Evolutionary conservation across 2,113 vertebrate species (phyloP), one percentile per base, ranked within the genome.

Genomic region (Bos javanicus): DNA sequence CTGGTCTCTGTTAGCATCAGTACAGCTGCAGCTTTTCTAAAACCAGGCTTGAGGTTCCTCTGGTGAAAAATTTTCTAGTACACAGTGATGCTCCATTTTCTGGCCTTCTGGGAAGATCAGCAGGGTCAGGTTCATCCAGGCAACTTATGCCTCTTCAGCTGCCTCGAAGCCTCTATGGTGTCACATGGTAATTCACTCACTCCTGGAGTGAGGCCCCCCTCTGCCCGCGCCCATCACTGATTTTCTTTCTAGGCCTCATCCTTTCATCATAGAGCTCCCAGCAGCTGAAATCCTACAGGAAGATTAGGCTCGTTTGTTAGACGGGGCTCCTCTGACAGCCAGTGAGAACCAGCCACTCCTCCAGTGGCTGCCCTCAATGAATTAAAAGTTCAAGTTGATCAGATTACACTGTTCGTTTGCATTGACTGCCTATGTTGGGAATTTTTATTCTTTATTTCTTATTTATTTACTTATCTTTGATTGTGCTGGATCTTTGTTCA

Each of bases 141-240:
- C 26, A 39, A 56, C 52, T 30, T 83, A 52, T 89, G 39, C 95
- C 95, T 91, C 78, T 90, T 90, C 48, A 64, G 60, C 85, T 25
- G 95, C 80, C 2, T 13, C 19, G 36, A 33, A 6, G 88, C 82
- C 76, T 96, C 25, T 28, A 13, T 0, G 0, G 1, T 52, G 19
- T 56, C 92, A 39, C 50, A 80, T 80, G n/a, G 62, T 89, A 80
- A 25, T 85, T 94, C 0, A 39, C 92, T 74, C 10, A 25, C 17
- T 88, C 28, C 59, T 76, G 52, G 56, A 94, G 15, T 39, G 9
- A 62, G 16, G 3, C 54, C 57, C 33, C 46, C 10, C 36, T 74
- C 46, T 16, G n/a, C 36, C 50, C 14, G 0, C 2, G 11, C 14
- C 33, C 43, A 13, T 86, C 43, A 54, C 8, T 74, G 1, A 16